Conservation (phyloP, 2,888 invertebrate genomes). For the Anodontia alba region DNA sequence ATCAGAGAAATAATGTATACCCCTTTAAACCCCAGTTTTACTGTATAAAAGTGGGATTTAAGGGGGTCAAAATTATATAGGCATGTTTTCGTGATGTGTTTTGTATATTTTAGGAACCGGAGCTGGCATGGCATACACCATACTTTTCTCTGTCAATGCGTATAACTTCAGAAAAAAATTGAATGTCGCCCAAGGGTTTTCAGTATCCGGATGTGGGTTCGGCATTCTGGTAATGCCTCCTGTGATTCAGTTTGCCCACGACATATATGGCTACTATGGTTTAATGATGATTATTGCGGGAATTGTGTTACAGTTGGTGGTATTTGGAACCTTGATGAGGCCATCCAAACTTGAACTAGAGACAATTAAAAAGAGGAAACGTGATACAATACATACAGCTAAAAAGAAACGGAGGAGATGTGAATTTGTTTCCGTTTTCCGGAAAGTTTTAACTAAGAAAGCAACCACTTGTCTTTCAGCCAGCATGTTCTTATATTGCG, state of each 20-base stretch:
- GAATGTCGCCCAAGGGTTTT: slow-evolving; percentile 47
- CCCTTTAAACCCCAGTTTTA: too few relatives aligned
- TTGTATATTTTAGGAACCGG: slow-evolving; percentile 30
- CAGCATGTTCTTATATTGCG: slow-evolving; percentile 32
- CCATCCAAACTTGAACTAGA: slow-evolving; percentile 44
- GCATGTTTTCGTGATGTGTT: too few relatives aligned
- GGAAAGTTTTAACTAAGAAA: slow-evolving; percentile 32
- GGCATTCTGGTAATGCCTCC: slow-evolving; percentile 49
- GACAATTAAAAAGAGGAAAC: slow-evolving; percentile 17
- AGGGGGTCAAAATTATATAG: too few relatives aligned
- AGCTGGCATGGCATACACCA: slow-evolving; percentile 45
- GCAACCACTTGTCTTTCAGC: slow-evolving; percentile 30
- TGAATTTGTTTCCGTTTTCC: not conserved
- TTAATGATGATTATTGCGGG: slow-evolving; percentile 50
- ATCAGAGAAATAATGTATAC: too few relatives aligned
- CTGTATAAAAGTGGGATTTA: too few relatives aligned
- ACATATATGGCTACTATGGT: slow-evolving; percentile 50
- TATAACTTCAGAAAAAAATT: slow-evolving; percentile 43
- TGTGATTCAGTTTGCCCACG: slow-evolving; percentile 36
- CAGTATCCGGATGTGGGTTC: slow-evolving; percentile 35
- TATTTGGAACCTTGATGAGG: slow-evolving; percentile 48
- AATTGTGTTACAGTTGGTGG: slow-evolving; percentile 32
- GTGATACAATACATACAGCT: not conserved
- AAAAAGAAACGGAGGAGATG: not conserved
- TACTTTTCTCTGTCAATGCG: slow-evolving; percentile 41